phyloP scores from a whole-genome alignment of 1,140 invertebrate species.

The Drosophila kurseongensis region DNA sequence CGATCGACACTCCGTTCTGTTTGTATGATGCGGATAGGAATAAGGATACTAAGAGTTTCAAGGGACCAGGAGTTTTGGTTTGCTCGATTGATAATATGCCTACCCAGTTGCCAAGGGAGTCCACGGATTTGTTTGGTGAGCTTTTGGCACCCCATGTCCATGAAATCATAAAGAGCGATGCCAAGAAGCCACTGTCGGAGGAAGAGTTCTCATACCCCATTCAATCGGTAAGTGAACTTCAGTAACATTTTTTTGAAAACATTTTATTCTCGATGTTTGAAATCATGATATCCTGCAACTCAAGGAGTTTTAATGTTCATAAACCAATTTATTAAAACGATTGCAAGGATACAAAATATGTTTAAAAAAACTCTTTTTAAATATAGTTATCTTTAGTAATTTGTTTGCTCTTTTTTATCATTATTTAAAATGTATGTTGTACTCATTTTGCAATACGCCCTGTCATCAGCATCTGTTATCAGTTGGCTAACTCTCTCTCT shows the following conservation, averaged over 20 bases:
- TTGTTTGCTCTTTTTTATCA: no score
- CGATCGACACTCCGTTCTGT: conserved; percentile 99
- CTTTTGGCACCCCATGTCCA: conserved; percentile 94
- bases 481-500: conserved; percentile 40
- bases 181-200: conserved; percentile 92
- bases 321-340: no score
- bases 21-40: conserved; percentile 99
- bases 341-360: no score
- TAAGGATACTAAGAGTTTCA: conserved; percentile 98
- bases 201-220: conserved; percentile 92
- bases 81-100: conserved; percentile 99
- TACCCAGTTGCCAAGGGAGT: conserved; percentile 97
- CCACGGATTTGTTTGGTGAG: conserved; percentile 99
- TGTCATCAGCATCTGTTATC: conserved; percentile 31
- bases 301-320: no score
- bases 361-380: no score
- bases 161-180: conserved; percentile 96
- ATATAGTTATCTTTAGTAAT: no score
- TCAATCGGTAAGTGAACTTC: conserved; percentile 90
- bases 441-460: neutral
- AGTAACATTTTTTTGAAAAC: no score
- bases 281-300: no score
- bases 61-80: conserved; percentile 97
- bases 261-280: no score
- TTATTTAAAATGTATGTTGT: neutral